A percentile compares a stretch with the other conserved stretches of the same genome.
phyloP scores from a whole-genome alignment of 2,113 vertebrate species.

The Pholis gunnellus region DNA sequence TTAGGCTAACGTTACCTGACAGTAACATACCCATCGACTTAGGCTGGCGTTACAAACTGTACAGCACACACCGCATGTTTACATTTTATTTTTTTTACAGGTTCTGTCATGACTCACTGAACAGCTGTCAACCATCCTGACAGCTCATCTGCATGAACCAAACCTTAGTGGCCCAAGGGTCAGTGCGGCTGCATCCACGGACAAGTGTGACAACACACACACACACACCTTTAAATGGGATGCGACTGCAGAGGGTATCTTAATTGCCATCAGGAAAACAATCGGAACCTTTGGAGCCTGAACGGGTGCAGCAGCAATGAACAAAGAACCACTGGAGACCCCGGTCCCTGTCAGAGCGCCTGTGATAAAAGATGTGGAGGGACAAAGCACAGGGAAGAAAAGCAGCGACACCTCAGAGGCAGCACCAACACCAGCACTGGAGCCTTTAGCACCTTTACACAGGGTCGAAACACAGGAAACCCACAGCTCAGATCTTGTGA shows the following conservation, averaged over 20 bases:
- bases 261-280: slow-evolving; percentile 5
- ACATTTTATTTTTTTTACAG: background rate
- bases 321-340: slow-evolving; percentile 35
- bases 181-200: background rate
- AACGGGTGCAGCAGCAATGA: slow-evolving; percentile 60
- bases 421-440: background rate
- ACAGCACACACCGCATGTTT: background rate
- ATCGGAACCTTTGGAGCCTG: slow-evolving; percentile 1
- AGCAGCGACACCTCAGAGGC: background rate
- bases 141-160: background rate
- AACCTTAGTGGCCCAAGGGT: background rate
- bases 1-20: background rate
- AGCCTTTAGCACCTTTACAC: background rate
- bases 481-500: background rate
- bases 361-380: slow-evolving; percentile 27
- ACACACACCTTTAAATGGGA: slow-evolving; percentile 29
- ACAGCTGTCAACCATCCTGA: background rate
- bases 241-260: slow-evolving; percentile 12
- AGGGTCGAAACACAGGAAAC: background rate
- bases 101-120: slow-evolving; percentile 14
- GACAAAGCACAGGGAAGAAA: slow-evolving; percentile 21
- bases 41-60: background rate
- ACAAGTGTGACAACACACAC: background rate
- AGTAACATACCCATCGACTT: too few relatives aligned
- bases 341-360: slow-evolving; percentile 20